These are phyloP conservation scores for Parapsyche elsis DNA, from an alignment of 1,140 invertebrate genomes.

Conservation along the genomic window DNA sequence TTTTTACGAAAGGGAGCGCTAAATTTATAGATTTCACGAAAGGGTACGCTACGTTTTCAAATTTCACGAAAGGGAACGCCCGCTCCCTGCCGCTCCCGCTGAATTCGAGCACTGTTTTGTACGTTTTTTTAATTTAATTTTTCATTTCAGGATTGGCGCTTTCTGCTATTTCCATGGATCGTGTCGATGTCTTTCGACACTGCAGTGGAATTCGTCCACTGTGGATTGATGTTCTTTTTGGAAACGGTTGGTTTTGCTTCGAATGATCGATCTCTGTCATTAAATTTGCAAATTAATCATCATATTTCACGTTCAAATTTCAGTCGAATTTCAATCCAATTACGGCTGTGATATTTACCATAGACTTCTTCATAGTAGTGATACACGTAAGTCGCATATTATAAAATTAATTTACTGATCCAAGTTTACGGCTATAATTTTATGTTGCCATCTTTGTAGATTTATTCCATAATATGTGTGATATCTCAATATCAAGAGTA, in stretches of 20 bases:
- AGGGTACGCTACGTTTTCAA: too few species aligned
- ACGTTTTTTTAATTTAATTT: neutral
- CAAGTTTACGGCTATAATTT: neutral
- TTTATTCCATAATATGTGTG: conserved; percentile 21
- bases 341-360: conserved; percentile 4
- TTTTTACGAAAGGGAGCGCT: too few species aligned
- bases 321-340: conserved; percentile 27
- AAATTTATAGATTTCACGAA: too few species aligned
- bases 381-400: conserved; percentile 9
- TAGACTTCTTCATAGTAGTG: conserved; percentile 14
- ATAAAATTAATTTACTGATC: neutral
- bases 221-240: neutral
- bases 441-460: neutral
- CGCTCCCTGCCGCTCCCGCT: too few species aligned
- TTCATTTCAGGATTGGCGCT: neutral
- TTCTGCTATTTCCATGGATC: conserved; percentile 21
- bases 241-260: too few species aligned
- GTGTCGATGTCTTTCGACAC: neutral
- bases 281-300: too few species aligned
- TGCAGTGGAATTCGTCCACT: conserved; percentile 10
- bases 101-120: too few species aligned
- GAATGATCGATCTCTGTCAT: too few species aligned
- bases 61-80: too few species aligned
- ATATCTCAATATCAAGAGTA: conserved; percentile 32
- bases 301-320: neutral